phyloP scores from a whole-genome alignment of 2,888 invertebrate genomes.

The Alloplasta piceator region DNA sequence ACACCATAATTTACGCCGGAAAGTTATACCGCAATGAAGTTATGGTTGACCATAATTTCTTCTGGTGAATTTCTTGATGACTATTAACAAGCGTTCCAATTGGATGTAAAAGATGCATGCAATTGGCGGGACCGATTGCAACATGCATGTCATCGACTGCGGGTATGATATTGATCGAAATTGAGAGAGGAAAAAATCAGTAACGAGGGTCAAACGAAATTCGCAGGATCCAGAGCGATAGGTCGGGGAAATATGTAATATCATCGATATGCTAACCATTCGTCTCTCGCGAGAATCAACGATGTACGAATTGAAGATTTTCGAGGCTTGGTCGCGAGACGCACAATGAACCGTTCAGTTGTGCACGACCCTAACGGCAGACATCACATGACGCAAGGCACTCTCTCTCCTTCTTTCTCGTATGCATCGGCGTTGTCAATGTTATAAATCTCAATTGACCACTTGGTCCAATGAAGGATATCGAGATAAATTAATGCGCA shows the following conservation, averaged over 20 bases:
- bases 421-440: slow-evolving; percentile 67
- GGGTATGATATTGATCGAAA: too few relatives aligned
- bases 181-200: too few relatives aligned
- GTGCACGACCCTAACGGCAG: slow-evolving; percentile 51
- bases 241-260: slow-evolving; percentile 15
- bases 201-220: slow-evolving; percentile 9
- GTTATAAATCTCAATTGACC: slow-evolving; percentile 70
- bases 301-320: slow-evolving; percentile 37
- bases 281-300: neutral
- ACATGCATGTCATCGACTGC: too few relatives aligned
- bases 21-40: too few relatives aligned
- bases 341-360: slow-evolving; percentile 30
- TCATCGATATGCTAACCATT: slow-evolving; percentile 4
- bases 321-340: slow-evolving; percentile 32
- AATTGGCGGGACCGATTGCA: too few relatives aligned
- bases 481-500: slow-evolving; percentile 67
- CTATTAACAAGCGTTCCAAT: too few relatives aligned
- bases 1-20: too few relatives aligned
- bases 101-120: too few relatives aligned
- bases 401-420: slow-evolving; percentile 29
- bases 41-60: too few relatives aligned
- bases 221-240: neutral
- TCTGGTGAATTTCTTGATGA: too few relatives aligned
- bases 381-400: slow-evolving; percentile 52
- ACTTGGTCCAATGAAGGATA: slow-evolving; percentile 69